A percentile compares a stretch with the other conserved stretches of the same genome.
phyloP scores from a whole-genome alignment of 2,797 vertebrate genomes.

The Thamnophis elegans region DNA sequence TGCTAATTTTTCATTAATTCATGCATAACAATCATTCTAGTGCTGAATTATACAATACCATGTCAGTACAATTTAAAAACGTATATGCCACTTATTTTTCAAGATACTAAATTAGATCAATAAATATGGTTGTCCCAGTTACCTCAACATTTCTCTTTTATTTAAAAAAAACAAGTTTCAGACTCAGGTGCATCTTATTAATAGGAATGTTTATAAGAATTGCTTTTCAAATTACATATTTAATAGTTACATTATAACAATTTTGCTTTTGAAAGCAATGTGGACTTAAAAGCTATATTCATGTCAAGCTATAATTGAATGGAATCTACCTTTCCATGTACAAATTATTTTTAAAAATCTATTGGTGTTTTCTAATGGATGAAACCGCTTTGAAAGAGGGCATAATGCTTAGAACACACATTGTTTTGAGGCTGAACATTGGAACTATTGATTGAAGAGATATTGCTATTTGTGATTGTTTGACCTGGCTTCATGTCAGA shows the following conservation, averaged over 20 bases:
- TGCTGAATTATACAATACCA: slow-evolving; percentile 46
- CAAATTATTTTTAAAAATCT: neutral
- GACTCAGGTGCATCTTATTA: slow-evolving; percentile 18
- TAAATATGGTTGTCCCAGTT: slow-evolving; percentile 8
- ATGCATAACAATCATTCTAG: slow-evolving; percentile 53
- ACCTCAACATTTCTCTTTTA: slow-evolving; percentile 37
- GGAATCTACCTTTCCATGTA: neutral
- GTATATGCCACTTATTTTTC: slow-evolving; percentile 34
- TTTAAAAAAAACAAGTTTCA: slow-evolving; percentile 25
- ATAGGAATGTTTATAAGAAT: neutral
- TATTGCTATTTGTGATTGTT: slow-evolving; percentile 71
- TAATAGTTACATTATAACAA: neutral
- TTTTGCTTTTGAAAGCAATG: neutral
- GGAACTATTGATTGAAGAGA: slow-evolving; percentile 67
- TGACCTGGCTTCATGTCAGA: slow-evolving; percentile 72
- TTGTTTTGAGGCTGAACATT: slow-evolving; percentile 64
- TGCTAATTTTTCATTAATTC: slow-evolving; percentile 45
- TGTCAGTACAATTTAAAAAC: slow-evolving; percentile 46
- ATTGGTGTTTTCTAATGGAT: neutral
- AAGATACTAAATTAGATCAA: slow-evolving; percentile 54
- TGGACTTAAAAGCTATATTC: neutral
- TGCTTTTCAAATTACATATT: neutral
- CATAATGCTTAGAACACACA: slow-evolving; percentile 47
- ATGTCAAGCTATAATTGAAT: neutral
- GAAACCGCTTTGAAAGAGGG: neutral